phyloP scores from a whole-genome alignment of 1,140 invertebrate genomes.

The Pissodes strobi region DNA sequence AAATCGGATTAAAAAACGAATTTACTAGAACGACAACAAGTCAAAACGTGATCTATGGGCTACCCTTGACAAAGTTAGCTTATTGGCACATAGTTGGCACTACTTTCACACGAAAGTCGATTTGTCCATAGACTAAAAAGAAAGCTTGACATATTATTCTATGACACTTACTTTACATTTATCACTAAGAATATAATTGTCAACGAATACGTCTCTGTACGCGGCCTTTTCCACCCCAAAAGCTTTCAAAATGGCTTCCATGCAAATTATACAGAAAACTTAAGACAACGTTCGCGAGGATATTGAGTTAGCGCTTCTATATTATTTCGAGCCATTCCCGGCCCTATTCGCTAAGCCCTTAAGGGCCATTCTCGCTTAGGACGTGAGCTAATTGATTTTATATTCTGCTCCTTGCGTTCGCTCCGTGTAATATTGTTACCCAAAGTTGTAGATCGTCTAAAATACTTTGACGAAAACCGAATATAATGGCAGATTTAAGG shows the following conservation, averaged over 20 bases:
- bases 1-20: no score
- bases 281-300: constrained; percentile 50
- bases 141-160: no score
- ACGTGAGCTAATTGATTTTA: constrained; percentile 31
- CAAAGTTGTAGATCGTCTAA: constrained; percentile 34
- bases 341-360: constrained; percentile 20
- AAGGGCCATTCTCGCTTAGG: constrained; percentile 26
- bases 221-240: constrained; percentile 31
- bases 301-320: constrained; percentile 51
- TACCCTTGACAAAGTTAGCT: no score
- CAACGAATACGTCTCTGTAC: constrained; percentile 15
- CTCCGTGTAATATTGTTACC: constrained; percentile 36
- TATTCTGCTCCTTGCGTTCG: constrained; percentile 31
- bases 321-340: constrained; percentile 23
- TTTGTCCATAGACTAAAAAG: no score
- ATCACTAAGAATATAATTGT: no score
- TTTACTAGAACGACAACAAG: no score
- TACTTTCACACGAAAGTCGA: no score
- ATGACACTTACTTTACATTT: no score
- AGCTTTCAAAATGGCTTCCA: constrained; percentile 53
- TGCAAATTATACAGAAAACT: constrained; percentile 54
- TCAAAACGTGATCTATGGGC: no score
- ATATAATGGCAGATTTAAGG: constrained; percentile 1
- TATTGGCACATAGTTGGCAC: no score
- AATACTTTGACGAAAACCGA: constrained; percentile 19